Evolutionary conservation across 1,140 invertebrate genomes (phyloP).

Genomic region (Lordiphosa stackelbergi): DNA sequence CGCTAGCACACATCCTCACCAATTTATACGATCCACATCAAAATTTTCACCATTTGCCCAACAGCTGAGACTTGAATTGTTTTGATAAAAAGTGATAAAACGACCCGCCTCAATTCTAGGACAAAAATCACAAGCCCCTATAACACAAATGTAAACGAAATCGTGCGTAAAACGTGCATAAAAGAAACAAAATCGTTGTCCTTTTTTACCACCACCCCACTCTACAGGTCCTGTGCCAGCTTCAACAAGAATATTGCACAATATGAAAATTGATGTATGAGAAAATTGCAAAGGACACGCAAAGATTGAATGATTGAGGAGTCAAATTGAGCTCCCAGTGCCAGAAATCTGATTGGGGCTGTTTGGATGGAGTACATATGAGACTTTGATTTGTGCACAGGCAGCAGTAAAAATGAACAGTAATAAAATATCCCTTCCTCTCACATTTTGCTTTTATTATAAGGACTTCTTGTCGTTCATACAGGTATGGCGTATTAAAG

Average conservation of each 20-base stretch:
- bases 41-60: neutral
- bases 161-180: conserved; percentile 70
- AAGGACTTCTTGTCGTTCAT: conserved; percentile 5
- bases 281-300: conserved; percentile 71
- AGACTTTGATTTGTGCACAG: conserved; percentile 55
- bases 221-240: neutral
- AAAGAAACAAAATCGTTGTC: conserved; percentile 47
- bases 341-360: conserved; percentile 7
- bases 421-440: conserved; percentile 53
- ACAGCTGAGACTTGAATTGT: conserved; percentile 37
- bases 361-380: neutral
- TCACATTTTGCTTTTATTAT: conserved; percentile 19
- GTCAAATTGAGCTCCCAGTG: conserved; percentile 29
- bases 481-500: conserved; percentile 13
- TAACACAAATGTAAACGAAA: conserved; percentile 63
- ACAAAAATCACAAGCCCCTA: conserved; percentile 22
- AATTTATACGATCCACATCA: no score
- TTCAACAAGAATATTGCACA: conserved; percentile 20
- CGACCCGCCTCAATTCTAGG: conserved; percentile 19
- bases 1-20: no score
- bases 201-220: neutral
- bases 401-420: conserved; percentile 47
- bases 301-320: conserved; percentile 57
- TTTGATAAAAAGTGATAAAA: conserved; percentile 56
- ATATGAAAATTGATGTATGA: conserved; percentile 74